Evolutionary conservation across 1,140 invertebrate species (phyloP).

Genomic region (Reticulitermes speratus): DNA sequence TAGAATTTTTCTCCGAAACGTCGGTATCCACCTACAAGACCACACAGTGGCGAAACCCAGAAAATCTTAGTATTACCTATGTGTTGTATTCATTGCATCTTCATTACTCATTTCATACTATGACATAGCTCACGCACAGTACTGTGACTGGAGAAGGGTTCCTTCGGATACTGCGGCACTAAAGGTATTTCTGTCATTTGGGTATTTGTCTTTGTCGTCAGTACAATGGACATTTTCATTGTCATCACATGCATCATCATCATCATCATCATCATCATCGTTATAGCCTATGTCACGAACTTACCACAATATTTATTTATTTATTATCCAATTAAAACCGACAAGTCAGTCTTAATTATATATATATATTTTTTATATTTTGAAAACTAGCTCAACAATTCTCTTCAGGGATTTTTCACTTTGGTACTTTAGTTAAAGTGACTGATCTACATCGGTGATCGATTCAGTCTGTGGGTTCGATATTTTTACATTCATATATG

Average conservation of each 20-base stretch:
- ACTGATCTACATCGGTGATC: neutral
- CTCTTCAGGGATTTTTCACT: slow-evolving; percentile 14
- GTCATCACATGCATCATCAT: neutral
- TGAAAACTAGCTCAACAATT: neutral
- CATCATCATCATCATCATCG: neutral
- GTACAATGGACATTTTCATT: neutral
- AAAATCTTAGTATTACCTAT: too few relatives aligned
- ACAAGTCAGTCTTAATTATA: too few relatives aligned
- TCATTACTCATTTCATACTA: too few relatives aligned
- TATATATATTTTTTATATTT: too few relatives aligned
- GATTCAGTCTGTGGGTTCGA: neutral
- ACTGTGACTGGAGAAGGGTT: neutral
- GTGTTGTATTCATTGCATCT: too few relatives aligned
- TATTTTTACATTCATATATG: neutral
- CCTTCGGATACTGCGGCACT: neutral
- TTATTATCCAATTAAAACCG: too few relatives aligned
- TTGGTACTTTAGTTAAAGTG: neutral
- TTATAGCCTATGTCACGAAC: neutral
- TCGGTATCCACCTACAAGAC: too few relatives aligned
- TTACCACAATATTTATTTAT: neutral
- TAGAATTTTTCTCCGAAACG: too few relatives aligned
- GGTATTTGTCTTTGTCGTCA: neutral
- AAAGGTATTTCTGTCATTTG: neutral
- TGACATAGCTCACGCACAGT: too few relatives aligned
- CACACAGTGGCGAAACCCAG: too few relatives aligned